phyloP scores from a whole-genome alignment of 2,888 invertebrate genomes.

The Deilephila porcellus region DNA sequence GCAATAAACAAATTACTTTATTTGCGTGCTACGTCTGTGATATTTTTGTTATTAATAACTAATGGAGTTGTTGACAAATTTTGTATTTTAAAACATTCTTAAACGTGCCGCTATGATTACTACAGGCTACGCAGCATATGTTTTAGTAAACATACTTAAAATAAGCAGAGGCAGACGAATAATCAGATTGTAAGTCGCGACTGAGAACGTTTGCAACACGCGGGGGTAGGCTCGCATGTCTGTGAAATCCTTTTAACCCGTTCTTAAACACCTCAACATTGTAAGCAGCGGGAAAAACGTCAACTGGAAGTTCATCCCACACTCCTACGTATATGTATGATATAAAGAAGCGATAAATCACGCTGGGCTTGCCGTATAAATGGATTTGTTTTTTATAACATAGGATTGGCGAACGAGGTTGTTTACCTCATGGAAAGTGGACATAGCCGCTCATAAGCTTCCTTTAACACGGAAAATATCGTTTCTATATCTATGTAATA shows the following conservation, averaged over 20 bases:
- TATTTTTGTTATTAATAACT: slow-evolving; percentile 5
- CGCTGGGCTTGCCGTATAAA: not conserved
- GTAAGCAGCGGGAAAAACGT: slow-evolving; percentile 16
- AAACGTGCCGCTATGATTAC: not conserved
- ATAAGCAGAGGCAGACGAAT: not conserved
- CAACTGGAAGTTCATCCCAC: slow-evolving; percentile 8
- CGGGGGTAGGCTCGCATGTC: not conserved
- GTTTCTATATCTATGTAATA: too few species aligned
- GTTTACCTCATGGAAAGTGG: too few species aligned
- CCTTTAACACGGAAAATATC: too few species aligned
- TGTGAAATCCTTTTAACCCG: slow-evolving; percentile 15
- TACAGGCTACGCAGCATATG: too few species aligned
- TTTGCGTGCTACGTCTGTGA: not conserved
- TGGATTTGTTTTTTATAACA: not conserved
- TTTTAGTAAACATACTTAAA: not conserved
- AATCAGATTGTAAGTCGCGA: slow-evolving; percentile 8
- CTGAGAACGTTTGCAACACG: slow-evolving; percentile 2
- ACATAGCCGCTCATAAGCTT: too few species aligned
- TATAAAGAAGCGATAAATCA: not conserved
- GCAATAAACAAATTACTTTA: slow-evolving; percentile 11
- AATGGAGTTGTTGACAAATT: not conserved
- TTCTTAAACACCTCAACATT: slow-evolving; percentile 10
- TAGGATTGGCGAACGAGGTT: too few species aligned
- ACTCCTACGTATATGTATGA: not conserved
- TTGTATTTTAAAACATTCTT: not conserved